Evolutionary conservation across 2,888 invertebrate genomes (phyloP).

Genomic region (Meghimatium bilineatum): DNA sequence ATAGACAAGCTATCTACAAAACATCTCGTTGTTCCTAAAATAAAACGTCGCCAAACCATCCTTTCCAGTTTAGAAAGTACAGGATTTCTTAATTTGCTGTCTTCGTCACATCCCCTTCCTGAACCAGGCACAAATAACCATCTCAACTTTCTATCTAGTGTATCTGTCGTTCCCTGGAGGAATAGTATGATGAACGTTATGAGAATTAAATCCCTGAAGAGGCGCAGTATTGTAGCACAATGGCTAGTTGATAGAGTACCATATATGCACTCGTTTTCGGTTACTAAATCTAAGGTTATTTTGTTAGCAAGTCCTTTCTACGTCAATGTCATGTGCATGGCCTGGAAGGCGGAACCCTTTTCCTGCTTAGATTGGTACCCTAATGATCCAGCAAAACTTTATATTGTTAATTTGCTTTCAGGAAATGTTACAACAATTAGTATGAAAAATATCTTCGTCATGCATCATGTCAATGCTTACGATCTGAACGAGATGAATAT

Average conservation of each 20-base stretch:
- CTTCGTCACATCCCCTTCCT: conserved; percentile 73
- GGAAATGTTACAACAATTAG: conserved; percentile 58
- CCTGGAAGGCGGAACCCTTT: conserved; percentile 63
- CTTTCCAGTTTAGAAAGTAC: conserved; percentile 1
- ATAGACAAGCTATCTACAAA: conserved; percentile 58
- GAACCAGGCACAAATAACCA: conserved; percentile 64
- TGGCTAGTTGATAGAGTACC: conserved; percentile 67
- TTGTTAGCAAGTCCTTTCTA: conserved; percentile 70
- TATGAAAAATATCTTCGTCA: conserved; percentile 65
- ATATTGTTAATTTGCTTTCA: conserved; percentile 63
- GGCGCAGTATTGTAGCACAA: conserved; percentile 63
- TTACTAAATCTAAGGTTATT: conserved; percentile 67
- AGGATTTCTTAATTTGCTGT: conserved; percentile 65
- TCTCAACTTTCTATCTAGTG: conserved; percentile 67
- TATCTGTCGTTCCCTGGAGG: conserved; percentile 62
- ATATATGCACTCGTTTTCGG: conserved; percentile 74
- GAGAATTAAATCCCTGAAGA: conserved; percentile 60
- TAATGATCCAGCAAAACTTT: conserved; percentile 60
- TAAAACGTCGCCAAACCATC: conserved; percentile 23
- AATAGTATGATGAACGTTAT: conserved; percentile 62
- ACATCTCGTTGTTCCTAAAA: conserved; percentile 51
- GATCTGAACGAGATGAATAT: conserved; percentile 58
- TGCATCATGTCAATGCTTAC: conserved; percentile 74
- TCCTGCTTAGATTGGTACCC: conserved; percentile 68
- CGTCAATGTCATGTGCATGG: conserved; percentile 66